Percentiles rank a stretch among this genome's conserved stretches.
These are phyloP conservation scores for Pleuronectes platessa DNA, from an alignment of 2,113 vertebrate species.

Conservation along the genomic window DNA sequence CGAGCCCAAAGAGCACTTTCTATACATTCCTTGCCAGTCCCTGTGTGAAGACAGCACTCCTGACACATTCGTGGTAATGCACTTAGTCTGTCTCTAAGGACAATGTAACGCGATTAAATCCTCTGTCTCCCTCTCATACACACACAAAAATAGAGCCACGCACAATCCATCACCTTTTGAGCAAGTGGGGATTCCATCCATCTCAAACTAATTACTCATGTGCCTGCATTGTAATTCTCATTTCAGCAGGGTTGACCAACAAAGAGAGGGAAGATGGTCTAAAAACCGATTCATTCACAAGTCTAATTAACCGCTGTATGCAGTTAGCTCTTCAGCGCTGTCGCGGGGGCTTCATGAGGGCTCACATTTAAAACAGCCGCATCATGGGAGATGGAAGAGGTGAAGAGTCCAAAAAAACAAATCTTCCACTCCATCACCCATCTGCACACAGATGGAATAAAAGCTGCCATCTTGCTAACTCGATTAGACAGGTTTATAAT, in stretches of 20 bases:
- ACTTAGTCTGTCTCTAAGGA: constrained; percentile 57
- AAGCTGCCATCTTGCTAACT: constrained; percentile 51
- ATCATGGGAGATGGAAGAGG: constrained; percentile 41
- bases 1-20: constrained; percentile 27
- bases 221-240: constrained; percentile 53
- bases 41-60: constrained; percentile 42
- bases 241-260: constrained; percentile 62
- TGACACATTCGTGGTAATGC: constrained; percentile 52
- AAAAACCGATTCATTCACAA: constrained; percentile 54
- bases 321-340: constrained; percentile 39
- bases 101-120: constrained; percentile 61
- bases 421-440: constrained; percentile 40
- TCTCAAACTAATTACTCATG: constrained; percentile 72
- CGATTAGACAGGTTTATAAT: constrained; percentile 59
- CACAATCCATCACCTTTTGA: constrained; percentile 63
- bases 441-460: constrained; percentile 41
- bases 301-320: constrained; percentile 57
- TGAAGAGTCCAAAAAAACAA: constrained; percentile 30
- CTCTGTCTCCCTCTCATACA: constrained; percentile 24
- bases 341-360: constrained; percentile 18
- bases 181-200: constrained; percentile 57
- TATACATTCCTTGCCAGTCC: constrained; percentile 33
- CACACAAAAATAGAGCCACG: constrained; percentile 28
- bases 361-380: constrained; percentile 32
- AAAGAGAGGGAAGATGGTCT: constrained; percentile 60